Evolutionary conservation across 2,797 vertebrate species (phyloP), one percentile per base, ranked within the genome.

Genomic region (Psittacula derbiana): DNA sequence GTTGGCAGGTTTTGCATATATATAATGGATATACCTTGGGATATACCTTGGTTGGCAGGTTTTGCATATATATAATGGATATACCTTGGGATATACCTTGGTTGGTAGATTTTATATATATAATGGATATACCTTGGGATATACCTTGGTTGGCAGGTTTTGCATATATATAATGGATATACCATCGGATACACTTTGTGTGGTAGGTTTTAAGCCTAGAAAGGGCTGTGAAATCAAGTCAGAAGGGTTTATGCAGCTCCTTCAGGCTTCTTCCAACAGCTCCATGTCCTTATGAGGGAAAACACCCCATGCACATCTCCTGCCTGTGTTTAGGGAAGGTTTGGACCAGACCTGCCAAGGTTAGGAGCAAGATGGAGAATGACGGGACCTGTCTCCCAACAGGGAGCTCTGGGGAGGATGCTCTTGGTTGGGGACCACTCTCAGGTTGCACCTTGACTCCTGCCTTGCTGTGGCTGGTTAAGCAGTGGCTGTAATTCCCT

Each of bases 211-310:
- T 24, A 36, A 73, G 44, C 41, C 53, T 16, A 5, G 44, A 20
- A 10, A 7, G 31, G 43, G 17, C 20, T 0, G 0, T 16, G 27
- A 14, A 57, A 2, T 36, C 44, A 36, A 6, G 10, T 25, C 52
- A 41, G 43, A 57, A n/a, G 58, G 25, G 10, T 66, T 80, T 28
- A 6, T 8, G 4, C 13, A 12, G 38, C 38, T 72, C 11, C 38
- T 62, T 24, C 15, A 20, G 49, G 18, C 3, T 1, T 3, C 11
- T 36, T 36, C 23, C 33, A 58, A 36, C 23, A 58, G 33, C 33
- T 58, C 23, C 33, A 36, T 3, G 7, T 25, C 55, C 55, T 36
- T 58, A 25, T 6, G 33, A 25, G 33, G n/a, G 30, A 21, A 47
- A 64, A 33, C 12, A 23, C 21, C 41, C 44, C n/a, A 3, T 4